A percentile compares a stretch with the other conserved stretches of the same genome.
phyloP scores from a whole-genome alignment of 2,888 invertebrate genomes.

The Epinotia bilunana region DNA sequence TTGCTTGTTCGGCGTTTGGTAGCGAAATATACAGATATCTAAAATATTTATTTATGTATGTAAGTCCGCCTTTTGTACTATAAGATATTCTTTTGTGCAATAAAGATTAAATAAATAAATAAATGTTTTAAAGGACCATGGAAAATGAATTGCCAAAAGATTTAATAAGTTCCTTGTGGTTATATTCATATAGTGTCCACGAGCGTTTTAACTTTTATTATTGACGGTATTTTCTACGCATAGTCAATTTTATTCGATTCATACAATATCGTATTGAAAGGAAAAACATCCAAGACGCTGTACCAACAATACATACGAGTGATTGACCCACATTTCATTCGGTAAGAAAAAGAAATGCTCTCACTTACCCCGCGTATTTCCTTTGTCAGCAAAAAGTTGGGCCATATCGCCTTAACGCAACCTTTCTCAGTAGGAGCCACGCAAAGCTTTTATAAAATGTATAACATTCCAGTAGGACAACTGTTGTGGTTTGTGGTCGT shows the following conservation, averaged over 20 bases:
- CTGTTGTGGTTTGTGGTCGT: background rate
- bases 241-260: background rate
- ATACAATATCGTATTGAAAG: background rate
- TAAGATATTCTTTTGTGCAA: too few relatives aligned
- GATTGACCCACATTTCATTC: conserved; percentile 68
- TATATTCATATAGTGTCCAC: background rate
- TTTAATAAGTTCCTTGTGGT: background rate
- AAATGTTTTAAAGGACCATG: background rate
- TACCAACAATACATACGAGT: conserved; percentile 58
- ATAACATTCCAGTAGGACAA: conserved; percentile 24
- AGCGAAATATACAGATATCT: too few relatives aligned
- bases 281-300: conserved; percentile 18
- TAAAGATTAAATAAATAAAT: too few relatives aligned
- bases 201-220: background rate
- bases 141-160: background rate
- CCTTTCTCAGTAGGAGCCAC: conserved; percentile 58
- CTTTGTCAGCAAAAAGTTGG: conserved; percentile 72
- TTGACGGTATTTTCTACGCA: background rate
- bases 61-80: too few relatives aligned
- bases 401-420: conserved; percentile 63
- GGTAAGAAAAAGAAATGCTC: conserved; percentile 60
- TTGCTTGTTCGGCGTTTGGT: conserved; percentile 51
- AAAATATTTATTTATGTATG: too few relatives aligned
- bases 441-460: conserved; percentile 47
- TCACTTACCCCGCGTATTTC: conserved; percentile 54